Percentiles rank a stretch among this genome's conserved stretches.
These are phyloP conservation scores for Tyrannus savana DNA, from an alignment of 2,113 vertebrate genomes.

Conservation along the genomic window DNA sequence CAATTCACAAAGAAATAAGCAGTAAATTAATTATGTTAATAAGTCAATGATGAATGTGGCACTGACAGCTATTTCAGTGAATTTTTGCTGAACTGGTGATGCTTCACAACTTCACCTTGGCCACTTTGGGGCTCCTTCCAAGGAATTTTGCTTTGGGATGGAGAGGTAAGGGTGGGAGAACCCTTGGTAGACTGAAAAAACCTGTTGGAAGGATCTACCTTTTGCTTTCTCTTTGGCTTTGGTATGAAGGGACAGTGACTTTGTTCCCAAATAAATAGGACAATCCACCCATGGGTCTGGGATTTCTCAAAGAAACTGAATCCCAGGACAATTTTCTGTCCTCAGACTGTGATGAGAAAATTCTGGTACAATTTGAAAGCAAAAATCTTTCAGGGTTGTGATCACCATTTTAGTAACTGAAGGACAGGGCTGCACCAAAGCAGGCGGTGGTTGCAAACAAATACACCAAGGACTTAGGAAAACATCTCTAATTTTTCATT, in stretches of 20 bases:
- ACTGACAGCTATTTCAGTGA: background rate
- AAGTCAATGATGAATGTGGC: background rate
- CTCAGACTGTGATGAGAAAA: background rate
- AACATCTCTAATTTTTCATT: background rate
- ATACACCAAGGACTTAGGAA: background rate
- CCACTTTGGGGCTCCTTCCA: background rate
- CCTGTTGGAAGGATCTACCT: background rate
- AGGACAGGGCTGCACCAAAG: background rate
- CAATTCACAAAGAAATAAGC: background rate
- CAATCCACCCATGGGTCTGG: background rate
- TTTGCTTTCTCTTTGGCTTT: background rate
- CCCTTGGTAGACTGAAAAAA: background rate
- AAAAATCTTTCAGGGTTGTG: background rate
- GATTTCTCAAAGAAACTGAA: background rate
- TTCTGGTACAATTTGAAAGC: background rate
- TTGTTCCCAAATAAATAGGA: background rate
- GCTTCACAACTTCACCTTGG: background rate
- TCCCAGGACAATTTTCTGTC: background rate
- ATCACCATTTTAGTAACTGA: background rate
- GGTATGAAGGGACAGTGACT: background rate
- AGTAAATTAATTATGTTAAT: background rate
- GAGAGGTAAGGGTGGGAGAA: background rate
- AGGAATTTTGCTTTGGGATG: background rate
- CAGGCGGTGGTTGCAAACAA: background rate
- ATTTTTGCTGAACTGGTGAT: background rate